Evolutionary conservation across 2,113 vertebrate species (phyloP).

Genomic region (Brienomyrus longianalis): DNA sequence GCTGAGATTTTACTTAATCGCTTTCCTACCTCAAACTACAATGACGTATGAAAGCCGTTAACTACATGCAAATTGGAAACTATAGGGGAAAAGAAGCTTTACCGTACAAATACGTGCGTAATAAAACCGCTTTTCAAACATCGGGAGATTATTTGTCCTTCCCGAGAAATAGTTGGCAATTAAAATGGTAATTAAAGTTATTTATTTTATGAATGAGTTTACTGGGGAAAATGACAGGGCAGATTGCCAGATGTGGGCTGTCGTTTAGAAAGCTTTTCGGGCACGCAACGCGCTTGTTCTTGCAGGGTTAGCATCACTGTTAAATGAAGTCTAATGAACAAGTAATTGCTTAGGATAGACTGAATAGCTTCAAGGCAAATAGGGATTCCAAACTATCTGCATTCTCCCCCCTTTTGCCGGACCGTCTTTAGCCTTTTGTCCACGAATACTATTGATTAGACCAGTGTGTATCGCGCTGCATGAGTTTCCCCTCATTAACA

Average conservation of each 20-base stretch:
- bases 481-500: constrained; percentile 99
- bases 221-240: constrained; percentile 31
- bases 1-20: background rate
- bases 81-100: background rate
- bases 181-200: constrained; percentile 12
- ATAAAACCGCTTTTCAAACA: constrained; percentile 15
- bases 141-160: constrained; percentile 8
- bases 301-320: constrained; percentile 74
- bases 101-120: background rate
- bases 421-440: constrained; percentile 74
- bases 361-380: constrained; percentile 98
- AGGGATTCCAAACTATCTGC: constrained; percentile 99
- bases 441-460: constrained; percentile 88
- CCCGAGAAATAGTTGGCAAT: constrained; percentile 14
- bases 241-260: constrained; percentile 71
- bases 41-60: background rate
- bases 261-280: constrained; percentile 71
- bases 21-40: constrained; percentile 1
- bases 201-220: constrained; percentile 26
- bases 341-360: constrained; percentile 99
- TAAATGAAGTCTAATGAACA: constrained; percentile 99
- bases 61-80: constrained; percentile 7
- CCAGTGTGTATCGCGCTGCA: constrained; percentile 94
- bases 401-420: constrained; percentile 78
- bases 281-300: constrained; percentile 84